Percentiles rank a stretch among this genome's conserved stretches.
Evolutionary conservation across 2,113 vertebrate genomes (phyloP).

Genomic region (Cranoglanis bouderius): DNA sequence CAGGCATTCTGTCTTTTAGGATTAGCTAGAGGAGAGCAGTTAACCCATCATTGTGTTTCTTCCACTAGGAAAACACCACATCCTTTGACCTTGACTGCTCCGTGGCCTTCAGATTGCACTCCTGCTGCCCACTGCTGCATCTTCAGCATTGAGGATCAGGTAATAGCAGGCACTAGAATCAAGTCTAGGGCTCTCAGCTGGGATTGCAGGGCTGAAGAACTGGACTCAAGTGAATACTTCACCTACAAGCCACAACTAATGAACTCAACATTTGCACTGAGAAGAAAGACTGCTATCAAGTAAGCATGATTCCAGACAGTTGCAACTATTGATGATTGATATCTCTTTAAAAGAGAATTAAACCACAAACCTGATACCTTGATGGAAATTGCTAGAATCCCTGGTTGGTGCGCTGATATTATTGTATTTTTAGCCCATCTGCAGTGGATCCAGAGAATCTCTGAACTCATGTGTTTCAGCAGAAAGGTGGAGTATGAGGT

Average conservation of each 20-base stretch:
- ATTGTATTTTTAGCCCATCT: constrained; percentile 53
- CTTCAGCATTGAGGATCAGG: constrained; percentile 32
- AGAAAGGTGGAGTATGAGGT: neutral
- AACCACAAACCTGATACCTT: constrained; percentile 27
- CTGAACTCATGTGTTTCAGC: constrained; percentile 41
- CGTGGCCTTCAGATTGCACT: neutral
- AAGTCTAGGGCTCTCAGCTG: constrained; percentile 18
- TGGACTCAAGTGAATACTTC: neutral
- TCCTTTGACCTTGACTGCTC: constrained; percentile 37
- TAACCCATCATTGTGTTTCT: constrained; percentile 17
- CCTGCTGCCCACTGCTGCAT: neutral
- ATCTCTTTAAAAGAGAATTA: neutral
- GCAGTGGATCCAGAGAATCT: constrained; percentile 50
- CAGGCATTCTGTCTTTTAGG: constrained; percentile 26
- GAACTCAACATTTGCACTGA: neutral
- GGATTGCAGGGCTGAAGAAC: constrained; percentile 21
- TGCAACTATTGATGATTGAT: neutral
- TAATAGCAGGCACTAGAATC: constrained; percentile 24
- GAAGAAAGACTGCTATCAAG: neutral
- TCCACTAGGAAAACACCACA: neutral
- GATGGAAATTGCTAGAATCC: constrained; percentile 33
- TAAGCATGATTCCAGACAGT: neutral
- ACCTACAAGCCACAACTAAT: neutral
- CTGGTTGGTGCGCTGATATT: constrained; percentile 22
- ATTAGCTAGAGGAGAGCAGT: constrained; percentile 28